Evolutionary conservation across 2,888 invertebrate genomes (phyloP).

Genomic region (Lordiphosa andalusiaca): DNA sequence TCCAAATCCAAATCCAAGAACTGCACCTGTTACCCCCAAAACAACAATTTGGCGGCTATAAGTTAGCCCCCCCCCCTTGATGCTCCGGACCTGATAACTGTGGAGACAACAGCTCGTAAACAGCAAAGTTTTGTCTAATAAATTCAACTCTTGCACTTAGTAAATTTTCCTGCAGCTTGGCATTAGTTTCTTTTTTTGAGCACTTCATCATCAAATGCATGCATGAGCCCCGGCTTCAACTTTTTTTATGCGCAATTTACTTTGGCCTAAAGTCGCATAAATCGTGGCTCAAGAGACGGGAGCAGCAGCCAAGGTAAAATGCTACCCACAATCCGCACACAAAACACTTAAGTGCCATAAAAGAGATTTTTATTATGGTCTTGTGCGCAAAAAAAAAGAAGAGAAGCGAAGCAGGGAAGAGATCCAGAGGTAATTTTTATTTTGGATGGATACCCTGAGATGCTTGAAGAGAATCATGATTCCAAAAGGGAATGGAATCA

Average conservation of each 20-base stretch:
- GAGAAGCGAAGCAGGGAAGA: constrained; percentile 1
- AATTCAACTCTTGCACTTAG: constrained; percentile 70
- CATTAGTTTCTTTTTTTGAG: constrained; percentile 60
- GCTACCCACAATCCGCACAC: constrained; percentile 75
- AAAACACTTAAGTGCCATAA: constrained; percentile 75
- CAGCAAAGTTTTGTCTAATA: constrained; percentile 70
- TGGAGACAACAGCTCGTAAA: constrained; percentile 65
- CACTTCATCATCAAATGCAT: constrained; percentile 69
- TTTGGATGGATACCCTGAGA: constrained; percentile 22
- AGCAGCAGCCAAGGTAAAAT: constrained; percentile 54
- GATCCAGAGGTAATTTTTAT: constrained; percentile 45
- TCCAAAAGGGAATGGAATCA: neutral
- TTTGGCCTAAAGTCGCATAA: constrained; percentile 71
- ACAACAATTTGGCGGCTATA: constrained; percentile 41
- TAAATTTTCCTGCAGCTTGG: constrained; percentile 59
- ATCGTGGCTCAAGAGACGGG: constrained; percentile 48
- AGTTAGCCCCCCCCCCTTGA: constrained; percentile 56
- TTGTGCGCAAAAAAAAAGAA: constrained; percentile 49
- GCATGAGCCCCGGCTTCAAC: constrained; percentile 41
- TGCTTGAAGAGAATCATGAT: constrained; percentile 1
- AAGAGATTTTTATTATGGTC: constrained; percentile 75
- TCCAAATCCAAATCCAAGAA: constrained; percentile 7
- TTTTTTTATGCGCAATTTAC: constrained; percentile 76
- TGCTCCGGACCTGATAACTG: constrained; percentile 56
- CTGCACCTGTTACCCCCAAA: constrained; percentile 63